Evolutionary conservation across 53 echinoderm and acorn worm genomes (phyloP).

Genomic region (Luidia sarsii): DNA sequence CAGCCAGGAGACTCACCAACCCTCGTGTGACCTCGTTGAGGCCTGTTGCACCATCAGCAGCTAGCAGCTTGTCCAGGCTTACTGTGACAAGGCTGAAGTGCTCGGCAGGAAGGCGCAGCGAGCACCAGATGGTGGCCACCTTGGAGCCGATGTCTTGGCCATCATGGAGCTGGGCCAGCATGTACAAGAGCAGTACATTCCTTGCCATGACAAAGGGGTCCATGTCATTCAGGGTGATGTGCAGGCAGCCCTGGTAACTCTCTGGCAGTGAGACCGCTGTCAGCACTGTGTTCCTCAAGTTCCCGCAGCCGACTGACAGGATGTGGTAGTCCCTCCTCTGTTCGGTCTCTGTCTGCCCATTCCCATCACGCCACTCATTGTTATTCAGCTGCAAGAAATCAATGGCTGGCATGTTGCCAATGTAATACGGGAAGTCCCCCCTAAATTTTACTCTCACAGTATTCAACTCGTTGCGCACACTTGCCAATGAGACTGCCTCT

Average conservation of each 20-base stretch:
- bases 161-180: constrained; percentile 20
- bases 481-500: background rate
- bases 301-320: constrained; percentile 50
- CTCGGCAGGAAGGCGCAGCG: background rate
- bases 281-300: constrained; percentile 51
- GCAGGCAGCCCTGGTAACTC: constrained; percentile 5
- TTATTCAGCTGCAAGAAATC: constrained; percentile 39
- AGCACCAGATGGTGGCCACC: constrained; percentile 7
- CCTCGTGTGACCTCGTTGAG: constrained; percentile 27
- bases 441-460: background rate
- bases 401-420: constrained; percentile 43
- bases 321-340: constrained; percentile 39
- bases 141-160: background rate
- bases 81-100: constrained; percentile 17
- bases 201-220: constrained; percentile 49
- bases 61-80: constrained; percentile 21
- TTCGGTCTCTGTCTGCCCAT: background rate
- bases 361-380: constrained; percentile 41
- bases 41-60: background rate
- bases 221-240: constrained; percentile 39
- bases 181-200: constrained; percentile 42
- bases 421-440: constrained; percentile 34
- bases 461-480: too few relatives aligned
- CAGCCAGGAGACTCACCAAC: constrained; percentile 6
- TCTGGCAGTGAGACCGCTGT: constrained; percentile 51